Evolutionary conservation across 2,888 invertebrate species (phyloP).

Genomic region (Zaprionus bogoriensis): DNA sequence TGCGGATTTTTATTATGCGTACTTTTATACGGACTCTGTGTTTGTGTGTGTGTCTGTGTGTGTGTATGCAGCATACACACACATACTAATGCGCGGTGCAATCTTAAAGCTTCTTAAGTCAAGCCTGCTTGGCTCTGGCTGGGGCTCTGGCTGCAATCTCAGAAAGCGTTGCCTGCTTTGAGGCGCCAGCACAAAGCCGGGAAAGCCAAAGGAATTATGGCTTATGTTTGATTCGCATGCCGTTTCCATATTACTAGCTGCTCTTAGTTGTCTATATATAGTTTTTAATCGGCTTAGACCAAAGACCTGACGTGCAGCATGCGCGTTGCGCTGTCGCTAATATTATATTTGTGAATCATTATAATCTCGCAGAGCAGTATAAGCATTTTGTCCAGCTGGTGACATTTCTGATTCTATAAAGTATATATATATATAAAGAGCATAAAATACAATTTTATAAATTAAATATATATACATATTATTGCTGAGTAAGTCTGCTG

Average conservation of each 20-base stretch:
- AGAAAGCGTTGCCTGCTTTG: conserved; percentile 1
- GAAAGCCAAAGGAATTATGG: neutral
- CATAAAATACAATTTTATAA: too few species aligned
- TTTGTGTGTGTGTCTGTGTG: too few species aligned
- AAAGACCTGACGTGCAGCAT: neutral
- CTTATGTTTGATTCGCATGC: too few species aligned
- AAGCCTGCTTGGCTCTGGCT: neutral
- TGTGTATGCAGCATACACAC: neutral
- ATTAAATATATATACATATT: too few species aligned
- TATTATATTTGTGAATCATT: too few species aligned
- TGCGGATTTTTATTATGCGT: conserved; percentile 4
- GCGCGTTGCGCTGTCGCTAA: neutral
- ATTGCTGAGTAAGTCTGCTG: too few species aligned
- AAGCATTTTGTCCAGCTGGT: too few species aligned
- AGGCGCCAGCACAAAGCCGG: neutral
- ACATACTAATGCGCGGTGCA: neutral
- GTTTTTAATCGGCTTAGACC: neutral
- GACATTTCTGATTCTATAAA: too few species aligned
- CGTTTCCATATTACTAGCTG: too few species aligned
- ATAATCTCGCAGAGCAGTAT: too few species aligned
- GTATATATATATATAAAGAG: too few species aligned
- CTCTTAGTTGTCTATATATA: neutral
- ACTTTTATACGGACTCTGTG: neutral
- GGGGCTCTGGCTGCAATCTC: neutral
- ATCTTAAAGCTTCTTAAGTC: conserved; percentile 12